phyloP scores from a whole-genome alignment of 2,113 vertebrate species.

The Drymodes brunneopygia region DNA sequence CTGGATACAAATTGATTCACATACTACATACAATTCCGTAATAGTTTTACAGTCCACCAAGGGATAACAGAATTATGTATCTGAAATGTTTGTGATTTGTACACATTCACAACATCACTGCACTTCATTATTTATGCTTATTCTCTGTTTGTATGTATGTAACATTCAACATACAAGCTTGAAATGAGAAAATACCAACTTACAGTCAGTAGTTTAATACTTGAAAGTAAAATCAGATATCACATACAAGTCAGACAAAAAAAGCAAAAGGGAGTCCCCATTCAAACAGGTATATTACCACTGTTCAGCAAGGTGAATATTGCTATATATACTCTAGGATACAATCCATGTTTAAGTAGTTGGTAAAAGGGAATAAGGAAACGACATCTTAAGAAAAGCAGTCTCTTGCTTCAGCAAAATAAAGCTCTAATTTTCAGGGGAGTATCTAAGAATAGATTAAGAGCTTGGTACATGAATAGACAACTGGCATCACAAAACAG shows the following conservation, averaged over 20 bases:
- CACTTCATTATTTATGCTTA: background rate
- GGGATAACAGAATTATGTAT: accelerated
- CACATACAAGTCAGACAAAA: background rate
- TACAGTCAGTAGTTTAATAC: background rate
- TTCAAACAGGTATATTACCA: background rate
- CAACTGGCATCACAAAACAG: background rate
- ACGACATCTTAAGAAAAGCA: background rate
- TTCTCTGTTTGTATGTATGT: background rate
- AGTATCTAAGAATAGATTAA: background rate
- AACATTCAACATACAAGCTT: background rate
- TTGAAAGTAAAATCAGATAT: background rate
- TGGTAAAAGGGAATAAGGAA: background rate
- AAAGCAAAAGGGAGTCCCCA: background rate
- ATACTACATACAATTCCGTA: background rate
- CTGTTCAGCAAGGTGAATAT: background rate
- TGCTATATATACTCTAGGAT: background rate
- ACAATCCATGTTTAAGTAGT: background rate
- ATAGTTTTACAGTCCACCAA: background rate
- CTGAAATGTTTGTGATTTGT: background rate
- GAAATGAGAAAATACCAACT: background rate
- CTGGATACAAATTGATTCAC: background rate
- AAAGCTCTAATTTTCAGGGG: background rate
- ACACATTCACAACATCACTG: background rate
- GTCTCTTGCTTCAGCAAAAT: background rate
- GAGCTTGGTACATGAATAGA: background rate